Conservation (phyloP, 2,113 vertebrate species). For the Talpa occidentalis region DNA sequence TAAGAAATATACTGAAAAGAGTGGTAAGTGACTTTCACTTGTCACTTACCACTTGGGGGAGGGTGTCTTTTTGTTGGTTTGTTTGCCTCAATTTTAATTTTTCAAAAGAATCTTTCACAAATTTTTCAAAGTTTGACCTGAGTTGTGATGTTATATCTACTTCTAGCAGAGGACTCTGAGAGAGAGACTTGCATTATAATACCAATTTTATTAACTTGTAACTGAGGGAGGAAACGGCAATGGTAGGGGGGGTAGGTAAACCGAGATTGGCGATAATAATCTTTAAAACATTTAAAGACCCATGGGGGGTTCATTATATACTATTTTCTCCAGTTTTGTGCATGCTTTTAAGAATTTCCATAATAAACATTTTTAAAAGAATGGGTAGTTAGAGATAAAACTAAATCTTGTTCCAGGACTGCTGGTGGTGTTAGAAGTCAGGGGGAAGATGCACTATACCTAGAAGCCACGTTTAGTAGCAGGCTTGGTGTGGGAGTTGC, state of each 20-base stretch:
- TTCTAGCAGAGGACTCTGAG: neutral
- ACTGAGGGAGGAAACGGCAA: neutral
- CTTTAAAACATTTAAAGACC: slow-evolving; percentile 13
- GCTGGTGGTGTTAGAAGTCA: neutral
- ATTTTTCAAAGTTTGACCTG: neutral
- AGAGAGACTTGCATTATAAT: neutral
- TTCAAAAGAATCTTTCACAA: neutral
- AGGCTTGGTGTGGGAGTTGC: neutral
- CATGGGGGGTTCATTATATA: neutral
- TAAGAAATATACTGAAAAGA: neutral
- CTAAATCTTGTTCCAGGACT: neutral
- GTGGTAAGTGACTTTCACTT: neutral
- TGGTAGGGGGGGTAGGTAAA: neutral
- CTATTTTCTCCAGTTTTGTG: neutral
- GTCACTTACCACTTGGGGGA: too few relatives aligned
- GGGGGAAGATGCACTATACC: neutral
- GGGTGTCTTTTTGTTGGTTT: neutral
- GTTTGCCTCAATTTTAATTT: slow-evolving; percentile 10
- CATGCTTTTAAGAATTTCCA: slow-evolving; percentile 13
- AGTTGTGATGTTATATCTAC: neutral
- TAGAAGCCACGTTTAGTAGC: neutral
- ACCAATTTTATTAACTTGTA: slow-evolving; percentile 39
- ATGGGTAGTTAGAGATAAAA: neutral
- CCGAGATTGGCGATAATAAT: neutral
- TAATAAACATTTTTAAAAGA: neutral